These are phyloP conservation scores for Podarcis cretensis DNA, from an alignment of 2,113 vertebrate genomes.

Conservation along the genomic window DNA sequence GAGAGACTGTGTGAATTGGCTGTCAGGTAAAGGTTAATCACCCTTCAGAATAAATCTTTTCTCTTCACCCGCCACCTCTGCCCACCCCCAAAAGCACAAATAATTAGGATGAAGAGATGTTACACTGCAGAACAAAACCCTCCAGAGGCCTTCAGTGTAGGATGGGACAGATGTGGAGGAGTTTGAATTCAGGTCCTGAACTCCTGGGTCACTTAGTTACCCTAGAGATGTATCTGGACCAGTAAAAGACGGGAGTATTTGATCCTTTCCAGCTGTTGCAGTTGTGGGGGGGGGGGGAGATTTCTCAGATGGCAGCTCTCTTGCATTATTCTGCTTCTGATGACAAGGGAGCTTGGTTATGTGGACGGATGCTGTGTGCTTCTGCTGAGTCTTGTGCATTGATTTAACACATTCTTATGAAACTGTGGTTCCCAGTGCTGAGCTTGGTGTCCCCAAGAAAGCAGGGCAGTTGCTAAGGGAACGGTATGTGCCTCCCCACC, in stretches of 20 bases:
- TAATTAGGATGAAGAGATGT: constrained; percentile 57
- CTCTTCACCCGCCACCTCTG: constrained; percentile 36
- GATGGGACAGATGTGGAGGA: constrained; percentile 60
- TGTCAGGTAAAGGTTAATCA: constrained; percentile 38
- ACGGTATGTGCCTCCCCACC: not conserved
- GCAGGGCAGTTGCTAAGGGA: not conserved
- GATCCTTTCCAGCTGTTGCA: constrained; percentile 65
- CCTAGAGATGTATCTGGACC: constrained; percentile 52
- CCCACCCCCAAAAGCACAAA: constrained; percentile 4
- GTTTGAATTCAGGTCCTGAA: constrained; percentile 65
- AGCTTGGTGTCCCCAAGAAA: not conserved
- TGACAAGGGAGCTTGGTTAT: not conserved
- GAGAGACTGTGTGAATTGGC: not conserved
- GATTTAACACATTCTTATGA: not conserved
- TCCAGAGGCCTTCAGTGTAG: constrained; percentile 48
- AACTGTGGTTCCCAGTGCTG: not conserved
- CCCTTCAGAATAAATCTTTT: constrained; percentile 30
- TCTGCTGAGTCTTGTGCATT: not conserved
- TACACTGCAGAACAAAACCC: constrained; percentile 51
- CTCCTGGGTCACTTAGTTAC: constrained; percentile 52
- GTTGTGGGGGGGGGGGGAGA: constrained; percentile 25
- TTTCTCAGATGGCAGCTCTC: constrained; percentile 4
- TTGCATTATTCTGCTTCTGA: not conserved
- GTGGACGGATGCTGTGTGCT: not conserved
- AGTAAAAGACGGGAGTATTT: constrained; percentile 41